Base-by-base conservation (phyloP, 1,140 invertebrate species). In the Bradynema listronoti region DNA sequence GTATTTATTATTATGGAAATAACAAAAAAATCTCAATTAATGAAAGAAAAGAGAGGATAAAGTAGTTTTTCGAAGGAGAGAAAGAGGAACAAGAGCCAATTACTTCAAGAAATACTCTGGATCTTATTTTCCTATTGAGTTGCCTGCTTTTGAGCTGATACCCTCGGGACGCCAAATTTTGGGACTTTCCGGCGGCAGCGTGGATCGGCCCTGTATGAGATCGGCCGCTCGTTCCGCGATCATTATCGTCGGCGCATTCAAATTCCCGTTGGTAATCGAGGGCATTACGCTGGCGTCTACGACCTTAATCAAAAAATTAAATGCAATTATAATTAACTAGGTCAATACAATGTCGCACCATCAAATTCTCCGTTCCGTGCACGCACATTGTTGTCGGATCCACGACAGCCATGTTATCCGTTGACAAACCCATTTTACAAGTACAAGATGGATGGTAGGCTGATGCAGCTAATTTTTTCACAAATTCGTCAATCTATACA, bases 281-380 rank as follows among this genome's bases (percentile, higher is more conserved):
- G 83, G 83, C 81, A 84, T 83, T 5, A 84, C 78, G 25, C 81
- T 82, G 1, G 82, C 81, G 75, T 84, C 83, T 11, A 82, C 81
- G 6, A 83, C 79, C 53, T 83, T 64, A 30, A 61, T 25, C 27
- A 30, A 41, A 79, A 57, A 24, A 22, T 11, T 9, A 41, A 45
- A 14, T 5, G 33, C 32, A 27, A 52, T 45, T 16, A 2, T 2
- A 11, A 11, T n/a, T 1, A n/a, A 53, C 16, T 22, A 53, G 16
- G 9, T 1, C 1, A 29, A 19, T 11, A n/a, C 19, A 34, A 25
- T 46, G 41, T 7, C 56, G 16, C 27, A 32, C 5, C 16, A 52
- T 58, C n/a, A 83, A 64, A 52, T 72, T 72, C 42, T 82, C 80
- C 7, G 81, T 27, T 5, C 81, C 81, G 49, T 80, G 65, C 39